Evolutionary conservation across 2,113 vertebrate genomes (phyloP), one percentile per base, ranked within the genome.

Genomic region (Cynocephalus volans): DNA sequence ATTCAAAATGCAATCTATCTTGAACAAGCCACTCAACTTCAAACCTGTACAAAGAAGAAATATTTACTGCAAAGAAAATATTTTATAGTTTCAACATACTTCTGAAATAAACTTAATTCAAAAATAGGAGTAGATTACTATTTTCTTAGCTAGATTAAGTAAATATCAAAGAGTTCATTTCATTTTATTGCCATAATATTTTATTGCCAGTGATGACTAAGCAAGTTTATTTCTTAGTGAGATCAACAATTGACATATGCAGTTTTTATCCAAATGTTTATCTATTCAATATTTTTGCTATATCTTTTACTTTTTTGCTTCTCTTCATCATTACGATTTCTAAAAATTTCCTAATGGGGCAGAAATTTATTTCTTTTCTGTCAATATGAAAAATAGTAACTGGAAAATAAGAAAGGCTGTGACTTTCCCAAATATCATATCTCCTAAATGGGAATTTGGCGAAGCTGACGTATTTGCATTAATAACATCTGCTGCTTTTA

Each of bases 401-500:
- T 79, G 77, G 14, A 28, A 48, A 94, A 82, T 90, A 80, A 79
- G 7, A 88, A 67, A 88, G 17, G 1, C 7, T n/a, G 33, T 62
- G 17, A 73, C 31, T 36, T 84, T 84, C 6, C 23, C 64, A 79
- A n/a, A 8, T 11, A 56, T 88, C 14, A 41, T 45, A 48, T 72
- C 24, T 87, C 70, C 21, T 95, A 62, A 67, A 93, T 31, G 95
- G 7, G 14, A 95, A 82, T 79, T 90, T 84, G 58, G 72, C 77
- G 28, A 45, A 95, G 64, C 56, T 84, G 64, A 90, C 94, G 2
- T 84, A 76, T 90, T 97, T 95, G 72, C 60, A 95, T 93, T 96
- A 96, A 83, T 90, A 95, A 96, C 65, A 96, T 85, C 72, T 95
- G 81, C 48, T 93, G 64, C 28, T 88, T 95, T 95, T 17, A 90